A percentile compares a stretch with the other conserved stretches of the same genome.
Conservation (phyloP, 2,888 invertebrate species). For the Aelia acuminata region DNA sequence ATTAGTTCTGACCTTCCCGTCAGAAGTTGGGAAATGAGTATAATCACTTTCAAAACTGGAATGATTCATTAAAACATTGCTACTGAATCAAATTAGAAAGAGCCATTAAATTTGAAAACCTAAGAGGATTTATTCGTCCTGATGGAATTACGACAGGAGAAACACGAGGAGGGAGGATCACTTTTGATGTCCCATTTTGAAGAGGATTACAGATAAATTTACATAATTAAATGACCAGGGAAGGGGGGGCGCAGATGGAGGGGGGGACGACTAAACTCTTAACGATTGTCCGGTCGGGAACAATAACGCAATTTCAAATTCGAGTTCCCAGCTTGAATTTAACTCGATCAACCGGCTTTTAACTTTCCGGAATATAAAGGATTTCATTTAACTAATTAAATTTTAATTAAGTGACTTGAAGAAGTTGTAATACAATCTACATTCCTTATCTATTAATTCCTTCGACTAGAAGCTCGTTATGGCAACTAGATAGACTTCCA, state of each 20-base stretch:
- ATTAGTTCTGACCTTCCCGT: background rate
- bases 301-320: slow-evolving; percentile 17
- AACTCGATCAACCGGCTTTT: background rate
- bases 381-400: slow-evolving; percentile 22
- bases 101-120: background rate
- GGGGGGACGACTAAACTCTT: slow-evolving; percentile 29
- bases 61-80: background rate
- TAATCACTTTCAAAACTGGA: background rate
- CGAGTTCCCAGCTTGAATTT: background rate
- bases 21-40: background rate
- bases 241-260: no score
- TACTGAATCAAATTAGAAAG: background rate
- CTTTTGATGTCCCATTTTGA: slow-evolving; percentile 28
- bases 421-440: background rate
- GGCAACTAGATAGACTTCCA: background rate
- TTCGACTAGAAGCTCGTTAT: background rate
- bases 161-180: slow-evolving; percentile 6
- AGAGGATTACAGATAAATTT: background rate
- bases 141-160: background rate
- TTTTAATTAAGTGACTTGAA: slow-evolving; percentile 2
- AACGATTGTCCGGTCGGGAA: slow-evolving; percentile 6
- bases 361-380: background rate
- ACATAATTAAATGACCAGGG: slow-evolving; percentile 18
- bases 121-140: background rate
- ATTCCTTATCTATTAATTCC: background rate